Base-by-base conservation (phyloP, 1,140 invertebrate genomes). In the Conus betulinus region DNA sequence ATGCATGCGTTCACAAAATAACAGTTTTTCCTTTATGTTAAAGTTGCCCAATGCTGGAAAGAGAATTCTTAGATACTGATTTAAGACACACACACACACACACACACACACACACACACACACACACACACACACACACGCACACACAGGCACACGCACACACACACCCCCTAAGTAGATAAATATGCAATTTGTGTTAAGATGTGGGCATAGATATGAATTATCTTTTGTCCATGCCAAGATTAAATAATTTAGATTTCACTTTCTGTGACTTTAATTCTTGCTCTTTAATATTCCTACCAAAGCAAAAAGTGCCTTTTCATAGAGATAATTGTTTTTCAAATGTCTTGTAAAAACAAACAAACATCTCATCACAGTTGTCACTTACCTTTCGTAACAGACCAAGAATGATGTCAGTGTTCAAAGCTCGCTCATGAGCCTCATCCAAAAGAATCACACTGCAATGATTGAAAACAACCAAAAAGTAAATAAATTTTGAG, bases 331-430 rank as follows among this genome's bases (percentile, higher is more conserved):
- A 60, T 60, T 60, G 8, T 60, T 60, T 60, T 60, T 60, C 15
- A 5, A 60, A 60, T 60, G 8, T 60, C 57, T 60, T 60, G 8
- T 11, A 60, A 5, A 60, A 60, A 60, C 57, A 60, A 60, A 1
- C 57, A 60, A 60, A 60, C 0, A 60, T 5, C 57, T 11, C 8
- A 60, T 11, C 57, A 60, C 57, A 60, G 8, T 8, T 8, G 57
- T 60, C 15, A 60, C 89, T 52, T 88, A 99, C 98, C 96, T 99
- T 99, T 95, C 99, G 99, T 13, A 99, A 93, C 0, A 99, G 95
- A 7, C 98, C 98, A 96, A 99, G 97, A 10, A 99, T 96, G 71
- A 99, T 98, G 94, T 99, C 99, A 0, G 98, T 99, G 91, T 99
- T 96, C 55, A 99, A 95, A 7, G 97, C 98, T 87, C 99, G 96